Base-by-base conservation (phyloP, 2,888 invertebrate genomes). In the Rhimphoctona megacephalus region DNA sequence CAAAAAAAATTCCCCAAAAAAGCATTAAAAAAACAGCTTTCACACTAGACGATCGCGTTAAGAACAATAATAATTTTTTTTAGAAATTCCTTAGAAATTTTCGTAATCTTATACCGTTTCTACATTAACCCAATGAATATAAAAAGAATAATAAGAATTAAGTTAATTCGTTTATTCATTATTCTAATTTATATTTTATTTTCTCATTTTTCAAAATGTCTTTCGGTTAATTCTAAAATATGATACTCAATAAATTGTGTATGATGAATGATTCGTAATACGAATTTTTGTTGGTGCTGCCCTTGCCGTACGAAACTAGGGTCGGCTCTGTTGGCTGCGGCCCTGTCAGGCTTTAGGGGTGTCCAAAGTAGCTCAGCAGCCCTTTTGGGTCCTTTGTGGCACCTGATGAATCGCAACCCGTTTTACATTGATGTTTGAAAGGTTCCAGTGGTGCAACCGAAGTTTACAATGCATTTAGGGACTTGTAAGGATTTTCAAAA, bases 371-470 rank as follows among this genome's bases (percentile, higher is more conserved):
- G 14, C 7, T 19, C 19, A 8, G 7, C 30, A 57, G 36, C 39
- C 9, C 22, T 36, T 49, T 33, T 70, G 83, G 86, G 80, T 22
- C 86, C n/a, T n/a, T 66, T 36, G 49, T 54, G 19, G 83, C 89
- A 72, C 90, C 88, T 87, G 67, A 54, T 33, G 74, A 8, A 57
- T 81, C 76, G 89, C 88, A 89, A 90, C 88, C 89, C 90, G 79
- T 52, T 86, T 81, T 76, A 81, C 89, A 89, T 64, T 72, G 77
- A 77, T 86, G 90, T 88, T 66, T 46, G 73, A 33, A 79, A 67
- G 83, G 86, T 85, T 83, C 67, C 36, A 61, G 78, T 43, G 54
- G 69, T n/a, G 19, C 17, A 8, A 36, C 36, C 17, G 5, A 30
- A 3, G 33, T 76, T n/a, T 7, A 17, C 22, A 14, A 7, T 30